Percentiles rank a stretch among this genome's conserved stretches.
Conservation (phyloP, 2,888 invertebrate species). For the Hirtodrosophila confusa region DNA sequence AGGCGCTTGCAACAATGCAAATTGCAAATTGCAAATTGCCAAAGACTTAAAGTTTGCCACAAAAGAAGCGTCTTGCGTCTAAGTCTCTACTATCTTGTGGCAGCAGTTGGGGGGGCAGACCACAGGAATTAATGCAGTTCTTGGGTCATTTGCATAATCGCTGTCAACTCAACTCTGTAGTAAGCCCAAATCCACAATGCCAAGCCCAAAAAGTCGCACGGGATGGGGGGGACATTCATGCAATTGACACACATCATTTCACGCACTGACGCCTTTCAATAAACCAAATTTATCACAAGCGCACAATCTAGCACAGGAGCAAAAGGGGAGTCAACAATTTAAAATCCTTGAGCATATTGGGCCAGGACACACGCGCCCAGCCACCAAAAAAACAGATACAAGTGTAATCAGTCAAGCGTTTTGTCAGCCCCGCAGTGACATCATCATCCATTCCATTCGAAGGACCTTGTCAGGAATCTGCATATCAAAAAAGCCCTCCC, state of each 20-base stretch:
- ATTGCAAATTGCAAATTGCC: conserved; percentile 32
- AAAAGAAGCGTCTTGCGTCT: background rate
- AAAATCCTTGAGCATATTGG: conserved; percentile 74
- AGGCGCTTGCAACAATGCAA: conserved; percentile 55
- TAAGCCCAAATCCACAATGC: conserved; percentile 47
- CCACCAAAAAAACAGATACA: conserved; percentile 57
- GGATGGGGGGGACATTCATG: conserved; percentile 66
- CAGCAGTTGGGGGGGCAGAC: conserved; percentile 6
- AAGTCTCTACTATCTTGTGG: conserved; percentile 4
- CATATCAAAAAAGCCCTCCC: conserved; percentile 73
- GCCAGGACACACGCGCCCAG: conserved; percentile 41
- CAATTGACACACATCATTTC: conserved; percentile 85
- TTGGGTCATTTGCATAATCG: conserved; percentile 78
- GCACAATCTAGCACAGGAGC: conserved; percentile 52
- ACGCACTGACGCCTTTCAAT: conserved; percentile 85
- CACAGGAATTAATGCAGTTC: conserved; percentile 69
- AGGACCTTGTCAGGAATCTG: conserved; percentile 71
- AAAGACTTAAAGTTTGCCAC: conserved; percentile 31
- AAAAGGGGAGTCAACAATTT: conserved; percentile 67
- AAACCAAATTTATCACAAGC: conserved; percentile 83
- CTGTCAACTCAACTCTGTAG: conserved; percentile 60
- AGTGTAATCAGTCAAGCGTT: conserved; percentile 82
- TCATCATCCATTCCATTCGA: conserved; percentile 38
- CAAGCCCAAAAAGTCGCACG: conserved; percentile 54
- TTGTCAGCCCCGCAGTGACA: conserved; percentile 73